These are phyloP conservation scores for Xestia ashworthii DNA, from an alignment of 2,888 invertebrate species.

Conservation along the genomic window DNA sequence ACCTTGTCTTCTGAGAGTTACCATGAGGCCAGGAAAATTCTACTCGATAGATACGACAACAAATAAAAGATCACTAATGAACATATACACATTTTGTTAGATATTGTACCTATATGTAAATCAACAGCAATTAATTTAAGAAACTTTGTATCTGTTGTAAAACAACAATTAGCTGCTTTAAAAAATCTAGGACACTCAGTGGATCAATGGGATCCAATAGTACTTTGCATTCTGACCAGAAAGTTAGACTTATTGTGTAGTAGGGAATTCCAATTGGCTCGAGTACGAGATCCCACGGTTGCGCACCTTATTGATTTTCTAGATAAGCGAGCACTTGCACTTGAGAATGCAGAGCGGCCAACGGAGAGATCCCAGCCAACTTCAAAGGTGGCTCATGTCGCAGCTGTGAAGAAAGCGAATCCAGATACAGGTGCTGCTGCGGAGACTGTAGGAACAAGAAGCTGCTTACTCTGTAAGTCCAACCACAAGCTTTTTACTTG, in stretches of 20 bases:
- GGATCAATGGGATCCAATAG: conserved; percentile 12
- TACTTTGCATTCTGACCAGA: conserved; percentile 19
- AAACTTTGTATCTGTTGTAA: conserved; percentile 10
- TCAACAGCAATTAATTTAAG: not conserved
- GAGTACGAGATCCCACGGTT: conserved; percentile 7
- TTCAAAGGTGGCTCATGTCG: not conserved
- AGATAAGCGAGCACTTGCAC: conserved; percentile 15
- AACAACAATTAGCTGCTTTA: conserved; percentile 9
- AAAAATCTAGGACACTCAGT: not conserved
- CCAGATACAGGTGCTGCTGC: conserved; percentile 4
- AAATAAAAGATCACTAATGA: no score
- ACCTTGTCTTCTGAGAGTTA: not conserved
- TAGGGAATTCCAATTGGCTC: conserved; percentile 15
- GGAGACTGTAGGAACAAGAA: not conserved
- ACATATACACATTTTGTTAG: no score
- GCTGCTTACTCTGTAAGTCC: conserved; percentile 12
- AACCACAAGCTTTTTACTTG: conserved; percentile 13
- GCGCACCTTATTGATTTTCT: not conserved
- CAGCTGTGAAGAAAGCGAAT: conserved; percentile 5
- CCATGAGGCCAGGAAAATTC: no score
- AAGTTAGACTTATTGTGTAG: conserved; percentile 12
- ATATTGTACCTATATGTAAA: no score
- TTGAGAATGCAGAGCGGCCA: conserved; percentile 16
- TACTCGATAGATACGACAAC: no score
- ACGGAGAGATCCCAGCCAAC: not conserved